Percentiles rank a stretch among this genome's conserved stretches.
Evolutionary conservation across 2,113 vertebrate species (phyloP).

Genomic region (Podiceps cristatus): DNA sequence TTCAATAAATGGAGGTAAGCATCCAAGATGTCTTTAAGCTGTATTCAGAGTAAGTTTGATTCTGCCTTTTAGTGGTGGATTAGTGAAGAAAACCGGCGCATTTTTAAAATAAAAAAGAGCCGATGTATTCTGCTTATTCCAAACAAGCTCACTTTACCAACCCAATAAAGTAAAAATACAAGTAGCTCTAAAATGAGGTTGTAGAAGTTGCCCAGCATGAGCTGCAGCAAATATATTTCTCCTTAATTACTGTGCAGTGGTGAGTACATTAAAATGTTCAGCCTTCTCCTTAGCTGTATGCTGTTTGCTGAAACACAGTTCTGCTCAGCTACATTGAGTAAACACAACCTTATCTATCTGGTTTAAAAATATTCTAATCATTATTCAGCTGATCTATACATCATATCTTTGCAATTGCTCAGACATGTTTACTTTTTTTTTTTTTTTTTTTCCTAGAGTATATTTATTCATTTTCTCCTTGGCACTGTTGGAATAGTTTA

Average conservation of each 20-base stretch:
- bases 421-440: not conserved
- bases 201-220: not conserved
- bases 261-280: not conserved
- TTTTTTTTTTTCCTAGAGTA: not conserved
- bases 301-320: not conserved
- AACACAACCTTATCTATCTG: not conserved
- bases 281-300: not conserved
- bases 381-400: not conserved
- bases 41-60: not conserved
- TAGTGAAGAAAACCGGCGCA: not conserved
- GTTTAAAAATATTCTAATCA: not conserved
- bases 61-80: not conserved
- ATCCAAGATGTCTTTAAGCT: not conserved
- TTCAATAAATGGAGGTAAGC: not conserved
- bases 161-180: not conserved
- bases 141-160: not conserved
- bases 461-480: not conserved
- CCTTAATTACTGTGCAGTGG: not conserved
- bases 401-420: not conserved
- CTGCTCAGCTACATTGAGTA: not conserved
- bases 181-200: not conserved
- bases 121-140: not conserved
- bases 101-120: not conserved
- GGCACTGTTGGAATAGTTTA: not conserved
- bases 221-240: conserved; percentile 4